Base-by-base conservation (phyloP, 2,797 vertebrate species). In the Phrynocephalus vlangalii region DNA sequence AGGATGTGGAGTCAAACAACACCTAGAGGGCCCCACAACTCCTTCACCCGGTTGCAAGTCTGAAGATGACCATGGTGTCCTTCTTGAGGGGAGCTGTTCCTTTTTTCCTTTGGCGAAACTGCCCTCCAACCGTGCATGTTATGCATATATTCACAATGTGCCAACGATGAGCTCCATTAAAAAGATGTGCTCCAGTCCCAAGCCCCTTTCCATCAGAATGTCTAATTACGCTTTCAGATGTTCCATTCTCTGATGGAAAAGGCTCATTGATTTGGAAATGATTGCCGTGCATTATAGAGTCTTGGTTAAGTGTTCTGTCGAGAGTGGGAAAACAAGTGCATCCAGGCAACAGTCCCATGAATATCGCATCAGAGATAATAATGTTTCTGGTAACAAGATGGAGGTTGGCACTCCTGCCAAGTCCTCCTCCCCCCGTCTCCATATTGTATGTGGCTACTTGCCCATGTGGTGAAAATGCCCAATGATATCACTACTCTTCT, bases 21-120 rank as follows among this genome's bases (percentile, higher is more conserved):
- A 9, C 7, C 38, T 50, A 7, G 26, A 82, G 5, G 26, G 7
- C 15, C 50, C 0, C n/a, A 48, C 13, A 2, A 28, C 28, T 30
- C 16, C 56, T 13, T 2, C 18, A 10, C 26, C 7, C 89, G 73
- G 86, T 91, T 91, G 71, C 50, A 60, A 79, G 87, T 77, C 72
- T 28, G 26, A 5, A 26, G 68, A 48, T 0, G 0, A 44, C 38
- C 79, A 10, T 0, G 3, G 82, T 22, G 77, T 50, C 16, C 75
- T 73, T 79, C 16, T 6, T 15, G 13, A 79, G 15, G 44, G 26
- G n/a, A 80, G 18, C 3, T 8, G 15, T 5, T 18, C 26, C 48
- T 48, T 38, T 8, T 16, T 11, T 6, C 3, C 1, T 4, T 73
- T 38, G 44, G 78, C 24, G 52, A 82, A 83, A 50, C 8, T 50